phyloP scores from a whole-genome alignment of 2,113 vertebrate genomes.

The Coptodon rendalli region DNA sequence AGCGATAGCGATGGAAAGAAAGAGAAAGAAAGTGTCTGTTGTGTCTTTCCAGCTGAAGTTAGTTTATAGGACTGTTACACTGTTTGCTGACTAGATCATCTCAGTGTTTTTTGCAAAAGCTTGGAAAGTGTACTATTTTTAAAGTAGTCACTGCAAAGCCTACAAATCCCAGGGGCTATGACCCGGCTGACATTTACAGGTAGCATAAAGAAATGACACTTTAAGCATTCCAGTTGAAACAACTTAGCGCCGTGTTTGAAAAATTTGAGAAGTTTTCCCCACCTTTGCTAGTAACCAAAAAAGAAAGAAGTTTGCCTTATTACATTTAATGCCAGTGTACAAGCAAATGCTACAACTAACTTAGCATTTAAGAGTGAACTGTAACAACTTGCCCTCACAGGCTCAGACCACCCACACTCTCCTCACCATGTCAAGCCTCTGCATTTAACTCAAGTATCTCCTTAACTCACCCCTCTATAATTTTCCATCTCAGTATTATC shows the following conservation, averaged over 20 bases:
- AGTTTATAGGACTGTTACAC: constrained; percentile 26
- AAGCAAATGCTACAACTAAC: constrained; percentile 30
- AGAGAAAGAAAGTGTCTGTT: constrained; percentile 27
- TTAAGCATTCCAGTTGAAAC: not conserved
- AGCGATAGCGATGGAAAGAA: not conserved
- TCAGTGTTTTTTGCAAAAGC: constrained; percentile 5
- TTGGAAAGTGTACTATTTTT: not conserved
- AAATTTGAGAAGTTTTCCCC: not conserved
- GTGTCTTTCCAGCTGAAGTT: constrained; percentile 50
- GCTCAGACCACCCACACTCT: constrained; percentile 66
- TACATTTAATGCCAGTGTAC: constrained; percentile 29
- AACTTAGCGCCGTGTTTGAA: not conserved
- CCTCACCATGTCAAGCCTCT: constrained; percentile 38
- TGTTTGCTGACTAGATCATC: constrained; percentile 40
- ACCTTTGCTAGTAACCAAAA: not conserved
- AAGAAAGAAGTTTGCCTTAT: not conserved
- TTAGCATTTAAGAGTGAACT: constrained; percentile 46
- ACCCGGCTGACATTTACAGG: not conserved
- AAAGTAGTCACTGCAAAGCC: not conserved
- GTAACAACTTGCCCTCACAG: constrained; percentile 43
- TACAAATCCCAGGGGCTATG: not conserved
- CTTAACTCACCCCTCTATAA: constrained; percentile 63
- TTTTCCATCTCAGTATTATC: constrained; percentile 67
- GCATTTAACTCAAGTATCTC: constrained; percentile 61
- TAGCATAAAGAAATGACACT: not conserved